Evolutionary conservation across 2,113 vertebrate genomes (phyloP), one percentile per base, ranked within the genome.

Genomic region (Eretmochelys imbricata): DNA sequence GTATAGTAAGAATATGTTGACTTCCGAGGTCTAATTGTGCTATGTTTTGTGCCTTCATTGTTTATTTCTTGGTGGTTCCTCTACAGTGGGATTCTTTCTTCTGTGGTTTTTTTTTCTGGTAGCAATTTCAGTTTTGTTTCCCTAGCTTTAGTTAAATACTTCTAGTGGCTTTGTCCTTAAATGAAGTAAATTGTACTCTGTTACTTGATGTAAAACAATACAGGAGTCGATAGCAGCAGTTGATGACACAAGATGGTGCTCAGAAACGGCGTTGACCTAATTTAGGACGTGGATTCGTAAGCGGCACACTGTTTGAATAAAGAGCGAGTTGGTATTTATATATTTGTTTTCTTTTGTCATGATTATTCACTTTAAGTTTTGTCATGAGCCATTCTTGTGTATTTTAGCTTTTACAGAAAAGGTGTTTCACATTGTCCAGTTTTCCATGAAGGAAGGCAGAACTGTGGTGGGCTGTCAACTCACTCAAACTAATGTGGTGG

Each of bases 201-300:
- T 98, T 98, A 98, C 97, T 95, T 98, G 97, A 98, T 98, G 94
- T 98, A 98, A 98, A 98, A 98, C 97, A 98, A 97, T 97, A 97
- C 98, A 98, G 98, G 98, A 98, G 97, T 98, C 93, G 76, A 92
- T 98, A 98, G 98, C 97, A 97, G 98, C 98, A 98, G 97, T 98
- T 98, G 98, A 91, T 98, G 98, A 97, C 97, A 97, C 93, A 84
- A 92, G 98, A 98, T 97, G 97, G 98, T 98, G 89, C 97, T 98
- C 98, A 98, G 98, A 98, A 98, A 97, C 89, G 94, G 93, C 96
- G 88, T 93, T 98, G 98, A 88, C 92, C 72, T 98, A 97, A 98
- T 98, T 98, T 98, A 98, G 98, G 98, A 98, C 89, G 95, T 97
- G 98, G 98, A 98, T 95, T 98, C 96, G 55, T 98, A 98, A 98